Evolutionary conservation across 2,797 vertebrate species (phyloP).

Genomic region (Loris lydekkerianus): DNA sequence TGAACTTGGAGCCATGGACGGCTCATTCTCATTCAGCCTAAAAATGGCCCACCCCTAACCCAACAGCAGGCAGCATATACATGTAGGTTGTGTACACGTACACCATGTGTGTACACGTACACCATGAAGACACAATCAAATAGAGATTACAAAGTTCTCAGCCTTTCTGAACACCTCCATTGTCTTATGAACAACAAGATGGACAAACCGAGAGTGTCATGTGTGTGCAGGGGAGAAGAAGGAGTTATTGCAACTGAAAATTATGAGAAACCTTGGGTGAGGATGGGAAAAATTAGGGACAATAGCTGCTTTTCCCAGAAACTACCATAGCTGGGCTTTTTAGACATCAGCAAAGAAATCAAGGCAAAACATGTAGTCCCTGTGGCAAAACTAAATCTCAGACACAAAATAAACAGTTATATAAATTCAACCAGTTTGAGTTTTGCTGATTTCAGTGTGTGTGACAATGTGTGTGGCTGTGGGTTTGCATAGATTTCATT

Average conservation of each 20-base stretch:
- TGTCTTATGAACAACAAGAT: neutral
- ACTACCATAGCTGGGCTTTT: neutral
- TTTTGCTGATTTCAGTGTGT: constrained; percentile 33
- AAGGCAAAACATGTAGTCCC: neutral
- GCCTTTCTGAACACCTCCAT: neutral
- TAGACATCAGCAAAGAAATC: constrained; percentile 47
- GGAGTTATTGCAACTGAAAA: neutral
- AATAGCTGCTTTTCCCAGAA: neutral
- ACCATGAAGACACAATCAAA: neutral
- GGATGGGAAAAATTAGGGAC: neutral
- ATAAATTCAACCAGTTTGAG: neutral
- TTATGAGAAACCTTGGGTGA: neutral
- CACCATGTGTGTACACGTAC: neutral
- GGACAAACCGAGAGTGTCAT: neutral
- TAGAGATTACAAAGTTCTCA: neutral
- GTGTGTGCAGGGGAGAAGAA: neutral
- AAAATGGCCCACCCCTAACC: neutral
- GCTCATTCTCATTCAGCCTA: neutral
- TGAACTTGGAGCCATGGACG: neutral
- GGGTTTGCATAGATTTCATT: constrained; percentile 34
- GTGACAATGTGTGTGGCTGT: neutral
- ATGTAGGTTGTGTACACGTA: neutral
- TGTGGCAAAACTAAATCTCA: constrained; percentile 44
- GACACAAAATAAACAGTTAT: constrained; percentile 60
- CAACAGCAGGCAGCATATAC: neutral